phyloP scores from a whole-genome alignment of 2,888 invertebrate genomes.

The Chalcosyrphus nemorum region DNA sequence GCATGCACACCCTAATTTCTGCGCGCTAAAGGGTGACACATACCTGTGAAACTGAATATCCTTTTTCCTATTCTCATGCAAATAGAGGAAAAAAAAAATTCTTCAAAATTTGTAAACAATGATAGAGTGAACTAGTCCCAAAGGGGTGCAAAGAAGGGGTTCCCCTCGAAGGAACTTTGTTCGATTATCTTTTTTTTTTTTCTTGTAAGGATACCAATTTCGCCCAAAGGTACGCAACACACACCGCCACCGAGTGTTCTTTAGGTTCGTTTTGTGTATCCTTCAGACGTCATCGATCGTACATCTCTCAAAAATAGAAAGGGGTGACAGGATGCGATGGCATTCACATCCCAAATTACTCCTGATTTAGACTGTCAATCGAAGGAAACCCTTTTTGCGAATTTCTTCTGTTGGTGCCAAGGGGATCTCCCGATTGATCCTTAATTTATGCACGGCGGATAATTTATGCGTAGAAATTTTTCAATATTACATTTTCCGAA shows the following conservation, averaged over 20 bases:
- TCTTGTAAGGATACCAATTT: constrained; percentile 15
- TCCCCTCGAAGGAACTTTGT: neutral
- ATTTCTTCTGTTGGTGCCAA: neutral
- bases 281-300: constrained; percentile 72
- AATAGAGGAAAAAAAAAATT: constrained; percentile 75
- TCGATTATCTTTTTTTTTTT: constrained; percentile 60
- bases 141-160: constrained; percentile 37
- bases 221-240: constrained; percentile 38
- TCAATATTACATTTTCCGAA: constrained; percentile 70
- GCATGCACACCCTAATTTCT: constrained; percentile 76
- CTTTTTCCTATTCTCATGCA: constrained; percentile 81
- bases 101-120: constrained; percentile 48
- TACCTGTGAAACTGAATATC: constrained; percentile 79
- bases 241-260: too few relatives aligned
- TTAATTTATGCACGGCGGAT: constrained; percentile 80
- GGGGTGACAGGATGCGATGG: constrained; percentile 70
- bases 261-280: constrained; percentile 67
- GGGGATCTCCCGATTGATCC: constrained; percentile 78
- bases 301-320: constrained; percentile 55
- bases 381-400: constrained; percentile 62
- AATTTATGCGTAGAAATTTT: constrained; percentile 72
- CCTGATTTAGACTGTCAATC: constrained; percentile 67
- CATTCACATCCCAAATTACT: constrained; percentile 69
- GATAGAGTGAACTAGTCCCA: constrained; percentile 33
- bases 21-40: constrained; percentile 77